These are phyloP conservation scores for Enteromius viviparus DNA, from an alignment of 2,797 vertebrate genomes.

Conservation along the genomic window DNA sequence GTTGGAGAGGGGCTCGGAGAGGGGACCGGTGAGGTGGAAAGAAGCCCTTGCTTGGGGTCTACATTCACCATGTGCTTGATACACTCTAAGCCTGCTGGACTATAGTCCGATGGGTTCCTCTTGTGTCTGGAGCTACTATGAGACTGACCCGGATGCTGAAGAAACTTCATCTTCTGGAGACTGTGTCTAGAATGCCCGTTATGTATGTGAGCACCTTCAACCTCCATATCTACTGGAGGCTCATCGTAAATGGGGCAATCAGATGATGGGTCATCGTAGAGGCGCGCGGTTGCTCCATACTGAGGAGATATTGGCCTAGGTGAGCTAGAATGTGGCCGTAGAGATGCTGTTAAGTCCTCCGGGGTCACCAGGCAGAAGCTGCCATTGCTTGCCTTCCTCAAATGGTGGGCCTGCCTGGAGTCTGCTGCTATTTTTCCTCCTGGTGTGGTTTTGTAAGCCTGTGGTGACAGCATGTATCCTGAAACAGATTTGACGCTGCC, in stretches of 20 bases:
- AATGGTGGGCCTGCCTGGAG: conserved; percentile 82
- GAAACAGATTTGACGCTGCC: conserved; percentile 71
- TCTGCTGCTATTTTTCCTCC: conserved; percentile 71
- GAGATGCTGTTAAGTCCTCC: conserved; percentile 60
- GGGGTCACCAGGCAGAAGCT: conserved; percentile 82
- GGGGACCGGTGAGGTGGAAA: conserved; percentile 69
- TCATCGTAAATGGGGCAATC: conserved; percentile 89
- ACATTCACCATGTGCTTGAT: conserved; percentile 93
- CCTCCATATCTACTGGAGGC: conserved; percentile 89
- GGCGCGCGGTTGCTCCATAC: conserved; percentile 78
- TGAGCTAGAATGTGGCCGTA: conserved; percentile 76
- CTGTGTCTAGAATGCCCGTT: conserved; percentile 73
- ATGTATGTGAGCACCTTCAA: conserved; percentile 76
- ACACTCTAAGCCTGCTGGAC: conserved; percentile 88
- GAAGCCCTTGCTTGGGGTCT: conserved; percentile 76
- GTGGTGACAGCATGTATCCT: conserved; percentile 69
- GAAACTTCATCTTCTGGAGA: conserved; percentile 81
- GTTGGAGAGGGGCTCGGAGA: conserved; percentile 64
- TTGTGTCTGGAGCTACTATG: conserved; percentile 77
- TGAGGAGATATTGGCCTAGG: conserved; percentile 81
- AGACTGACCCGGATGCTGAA: conserved; percentile 77
- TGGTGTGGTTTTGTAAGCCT: conserved; percentile 73
- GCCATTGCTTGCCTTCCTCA: conserved; percentile 86
- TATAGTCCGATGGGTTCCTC: conserved; percentile 85
- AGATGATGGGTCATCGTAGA: conserved; percentile 85